These are phyloP conservation scores for Ceyx melanurus DNA, from an alignment of 2,113 vertebrate genomes.

Conservation along the genomic window DNA sequence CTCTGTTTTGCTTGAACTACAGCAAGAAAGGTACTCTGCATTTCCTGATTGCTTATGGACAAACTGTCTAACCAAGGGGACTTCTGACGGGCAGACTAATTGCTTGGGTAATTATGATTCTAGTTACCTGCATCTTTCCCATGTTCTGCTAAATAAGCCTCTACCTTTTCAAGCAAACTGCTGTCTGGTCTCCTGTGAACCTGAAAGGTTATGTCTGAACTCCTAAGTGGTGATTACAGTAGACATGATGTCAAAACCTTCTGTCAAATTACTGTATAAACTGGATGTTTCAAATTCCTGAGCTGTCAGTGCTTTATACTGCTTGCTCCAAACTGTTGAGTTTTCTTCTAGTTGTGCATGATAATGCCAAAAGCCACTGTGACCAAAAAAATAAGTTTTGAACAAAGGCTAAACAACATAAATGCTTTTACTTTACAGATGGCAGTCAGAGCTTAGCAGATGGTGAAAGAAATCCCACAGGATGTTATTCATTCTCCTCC, in stretches of 20 bases:
- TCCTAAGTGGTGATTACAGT: not conserved
- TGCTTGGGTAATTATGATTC: not conserved
- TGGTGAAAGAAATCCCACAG: constrained; percentile 61
- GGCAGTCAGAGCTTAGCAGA: constrained; percentile 51
- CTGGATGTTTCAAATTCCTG: not conserved
- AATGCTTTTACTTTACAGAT: constrained; percentile 44
- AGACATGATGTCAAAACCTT: not conserved
- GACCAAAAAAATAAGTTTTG: constrained; percentile 47
- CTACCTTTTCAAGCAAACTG: not conserved
- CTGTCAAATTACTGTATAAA: not conserved
- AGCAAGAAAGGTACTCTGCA: not conserved
- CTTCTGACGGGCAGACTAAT: not conserved
- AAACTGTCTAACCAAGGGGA: not conserved
- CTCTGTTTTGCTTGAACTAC: not conserved
- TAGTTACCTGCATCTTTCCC: not conserved
- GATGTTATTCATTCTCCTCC: not conserved
- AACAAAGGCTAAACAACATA: constrained; percentile 65
- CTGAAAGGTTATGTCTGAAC: not conserved
- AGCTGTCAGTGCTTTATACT: not conserved
- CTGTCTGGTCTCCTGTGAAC: not conserved
- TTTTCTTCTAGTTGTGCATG: not conserved
- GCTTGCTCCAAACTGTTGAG: constrained; percentile 16
- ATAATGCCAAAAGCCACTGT: constrained; percentile 46
- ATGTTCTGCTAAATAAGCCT: not conserved
- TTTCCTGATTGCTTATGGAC: not conserved